phyloP scores from a whole-genome alignment of 2,113 vertebrate species.

The Hiodon alosoides region DNA sequence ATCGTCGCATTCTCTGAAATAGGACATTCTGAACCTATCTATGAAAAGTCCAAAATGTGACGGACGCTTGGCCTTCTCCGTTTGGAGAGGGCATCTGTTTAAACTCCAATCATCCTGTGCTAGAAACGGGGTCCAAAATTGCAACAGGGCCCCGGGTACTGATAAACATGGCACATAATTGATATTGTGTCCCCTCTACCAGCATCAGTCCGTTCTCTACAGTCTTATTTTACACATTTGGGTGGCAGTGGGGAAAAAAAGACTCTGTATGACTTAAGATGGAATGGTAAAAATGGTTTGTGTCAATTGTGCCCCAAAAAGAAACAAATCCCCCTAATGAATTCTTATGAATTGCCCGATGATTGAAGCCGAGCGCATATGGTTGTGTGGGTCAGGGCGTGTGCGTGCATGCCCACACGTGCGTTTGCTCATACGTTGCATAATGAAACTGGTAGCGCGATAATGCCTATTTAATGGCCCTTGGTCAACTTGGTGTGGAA shows the following conservation, averaged over 20 bases:
- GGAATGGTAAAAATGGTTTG: too few species aligned
- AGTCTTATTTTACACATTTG: constrained; percentile 45
- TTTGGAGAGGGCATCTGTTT: constrained; percentile 72
- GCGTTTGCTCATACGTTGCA: neutral
- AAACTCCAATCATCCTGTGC: constrained; percentile 78
- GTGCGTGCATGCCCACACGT: too few species aligned
- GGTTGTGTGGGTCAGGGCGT: neutral
- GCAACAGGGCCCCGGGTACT: constrained; percentile 75
- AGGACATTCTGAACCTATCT: constrained; percentile 88
- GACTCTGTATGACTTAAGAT: too few species aligned
- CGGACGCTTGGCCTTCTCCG: constrained; percentile 62
- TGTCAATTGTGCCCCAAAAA: too few species aligned
- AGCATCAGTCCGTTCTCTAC: constrained; percentile 42
- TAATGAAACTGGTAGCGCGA: constrained; percentile 53
- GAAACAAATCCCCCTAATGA: too few species aligned
- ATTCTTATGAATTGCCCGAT: too few species aligned
- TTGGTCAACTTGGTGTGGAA: constrained; percentile 58
- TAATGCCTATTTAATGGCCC: constrained; percentile 73
- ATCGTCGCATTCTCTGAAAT: constrained; percentile 99
- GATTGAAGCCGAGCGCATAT: too few species aligned
- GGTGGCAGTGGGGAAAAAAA: constrained; percentile 44
- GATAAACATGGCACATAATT: constrained; percentile 65
- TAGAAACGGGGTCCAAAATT: constrained; percentile 80
- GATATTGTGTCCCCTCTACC: constrained; percentile 56
- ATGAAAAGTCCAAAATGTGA: constrained; percentile 72